A percentile compares a stretch with the other conserved stretches of the same genome.
Evolutionary conservation across 2,113 vertebrate genomes (phyloP).

Genomic region (Nothobranchius kuhntae): DNA sequence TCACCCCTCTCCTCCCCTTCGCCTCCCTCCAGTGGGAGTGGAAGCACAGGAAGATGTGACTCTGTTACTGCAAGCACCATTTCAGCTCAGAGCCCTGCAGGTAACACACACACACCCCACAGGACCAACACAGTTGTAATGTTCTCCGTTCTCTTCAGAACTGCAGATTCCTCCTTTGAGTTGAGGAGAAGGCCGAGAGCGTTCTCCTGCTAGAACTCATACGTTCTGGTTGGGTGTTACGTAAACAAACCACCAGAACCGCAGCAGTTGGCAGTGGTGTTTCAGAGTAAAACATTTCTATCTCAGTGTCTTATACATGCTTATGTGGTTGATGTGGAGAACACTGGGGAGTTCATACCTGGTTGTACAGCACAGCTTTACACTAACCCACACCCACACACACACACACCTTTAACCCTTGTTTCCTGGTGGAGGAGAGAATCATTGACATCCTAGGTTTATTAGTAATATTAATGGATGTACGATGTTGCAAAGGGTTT

Average conservation of each 20-base stretch:
- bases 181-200: neutral
- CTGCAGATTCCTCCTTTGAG: too few relatives aligned
- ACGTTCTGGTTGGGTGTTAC: neutral
- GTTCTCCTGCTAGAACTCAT: neutral
- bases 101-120: constrained; percentile 67
- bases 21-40: constrained; percentile 85
- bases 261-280: neutral
- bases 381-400: too few relatives aligned
- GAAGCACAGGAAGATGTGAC: constrained; percentile 85
- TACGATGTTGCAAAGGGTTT: too few relatives aligned
- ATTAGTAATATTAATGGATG: too few relatives aligned
- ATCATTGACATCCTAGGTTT: neutral
- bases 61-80: constrained; percentile 83
- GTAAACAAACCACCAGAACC: constrained; percentile 20
- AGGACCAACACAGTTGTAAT: too few relatives aligned
- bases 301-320: constrained; percentile 1
- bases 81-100: constrained; percentile 87
- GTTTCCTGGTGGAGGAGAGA: neutral
- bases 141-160: too few relatives aligned
- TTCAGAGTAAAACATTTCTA: constrained; percentile 1
- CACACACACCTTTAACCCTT: neutral
- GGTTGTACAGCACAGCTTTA: neutral
- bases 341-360: neutral
- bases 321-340: constrained; percentile 2
- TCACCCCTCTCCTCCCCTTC: constrained; percentile 86